Evolutionary conservation across 2,888 invertebrate genomes (phyloP).

Genomic region (Liopterus haemorrhoidalis): DNA sequence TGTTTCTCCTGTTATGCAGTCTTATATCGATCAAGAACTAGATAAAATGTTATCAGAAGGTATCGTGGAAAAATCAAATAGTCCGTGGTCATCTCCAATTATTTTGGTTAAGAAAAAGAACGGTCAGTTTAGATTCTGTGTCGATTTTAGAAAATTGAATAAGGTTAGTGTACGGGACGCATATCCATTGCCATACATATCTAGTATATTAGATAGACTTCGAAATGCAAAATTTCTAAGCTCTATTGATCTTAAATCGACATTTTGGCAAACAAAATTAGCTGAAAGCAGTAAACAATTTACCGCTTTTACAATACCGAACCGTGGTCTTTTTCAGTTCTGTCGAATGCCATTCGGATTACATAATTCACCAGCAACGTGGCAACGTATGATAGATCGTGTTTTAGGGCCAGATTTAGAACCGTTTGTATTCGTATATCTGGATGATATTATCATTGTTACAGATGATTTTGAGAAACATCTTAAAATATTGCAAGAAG

Average conservation of each 20-base stretch:
- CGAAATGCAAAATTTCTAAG: conserved; percentile 35
- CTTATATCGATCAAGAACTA: conserved; percentile 22
- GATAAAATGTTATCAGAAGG: conserved; percentile 28
- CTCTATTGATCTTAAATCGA: conserved; percentile 35
- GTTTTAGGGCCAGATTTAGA: conserved; percentile 30
- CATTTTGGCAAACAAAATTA: conserved; percentile 29
- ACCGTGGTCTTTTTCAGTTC: conserved; percentile 33
- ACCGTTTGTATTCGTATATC: conserved; percentile 31
- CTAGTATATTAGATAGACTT: conserved; percentile 34
- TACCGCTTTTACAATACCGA: conserved; percentile 34
- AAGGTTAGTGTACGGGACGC: conserved; percentile 34
- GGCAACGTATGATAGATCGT: conserved; percentile 31
- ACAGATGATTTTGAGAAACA: no score
- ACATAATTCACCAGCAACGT: conserved; percentile 30
- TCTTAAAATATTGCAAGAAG: no score
- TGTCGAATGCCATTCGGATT: conserved; percentile 33
- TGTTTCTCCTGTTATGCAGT: conserved; percentile 23
- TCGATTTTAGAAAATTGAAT: conserved; percentile 37
- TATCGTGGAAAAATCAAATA: conserved; percentile 33
- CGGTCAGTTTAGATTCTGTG: conserved; percentile 33
- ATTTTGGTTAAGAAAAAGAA: conserved; percentile 34
- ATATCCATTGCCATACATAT: conserved; percentile 36
- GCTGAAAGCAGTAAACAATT: conserved; percentile 24
- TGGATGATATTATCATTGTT: no score
- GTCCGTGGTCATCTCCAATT: conserved; percentile 33